Evolutionary conservation across 1,140 invertebrate species (phyloP), one percentile per base, ranked within the genome.

Genomic region (Armadillidium nasatum): DNA sequence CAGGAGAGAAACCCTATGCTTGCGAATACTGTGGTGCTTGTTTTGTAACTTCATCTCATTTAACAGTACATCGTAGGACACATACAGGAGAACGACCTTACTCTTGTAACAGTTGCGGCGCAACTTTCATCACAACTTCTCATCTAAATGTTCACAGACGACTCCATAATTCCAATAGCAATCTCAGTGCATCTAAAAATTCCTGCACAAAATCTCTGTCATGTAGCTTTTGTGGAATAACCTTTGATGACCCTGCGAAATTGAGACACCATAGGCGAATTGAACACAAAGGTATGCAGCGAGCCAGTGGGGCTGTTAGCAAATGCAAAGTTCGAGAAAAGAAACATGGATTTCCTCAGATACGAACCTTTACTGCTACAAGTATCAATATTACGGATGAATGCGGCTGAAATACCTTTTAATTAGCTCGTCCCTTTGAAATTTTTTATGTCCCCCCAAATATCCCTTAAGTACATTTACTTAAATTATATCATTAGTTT

Each of bases 1-100:
- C 93, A 67, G 92, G 95, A n/a, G 94, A 97, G 84, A 97, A 97
- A 82, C 95, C 95, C 0, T 97, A 95, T 85, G 91, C 91, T 79
- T 98, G 81, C 75, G 81, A 81, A 54, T 78, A 78, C 60, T 82
- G 81, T 72, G 79, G 78, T 45, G 78, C 79, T 44, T 76, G 78
- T 74, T 82, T 82, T 71, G 78, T 80, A 46, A 80, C 80, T 19
- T 78, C 79, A 21, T 82, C 81, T 66, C 78, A 80, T 76, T 69
- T 84, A 44, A 81, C 82, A 13, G 81, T 83, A 22, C 84, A 85
- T 68, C 80, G 84, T 70, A 82, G 83, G 60, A 84, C 83, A 44
- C 84, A 85, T 78, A 84, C 83, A 10, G 84, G 84, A 11, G 83
- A 84, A 43, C 96, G 96, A 86, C 91, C 91, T 67, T 95, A 92